Conservation (phyloP, 1,140 invertebrate genomes). For the Camponotus pennsylvanicus region DNA sequence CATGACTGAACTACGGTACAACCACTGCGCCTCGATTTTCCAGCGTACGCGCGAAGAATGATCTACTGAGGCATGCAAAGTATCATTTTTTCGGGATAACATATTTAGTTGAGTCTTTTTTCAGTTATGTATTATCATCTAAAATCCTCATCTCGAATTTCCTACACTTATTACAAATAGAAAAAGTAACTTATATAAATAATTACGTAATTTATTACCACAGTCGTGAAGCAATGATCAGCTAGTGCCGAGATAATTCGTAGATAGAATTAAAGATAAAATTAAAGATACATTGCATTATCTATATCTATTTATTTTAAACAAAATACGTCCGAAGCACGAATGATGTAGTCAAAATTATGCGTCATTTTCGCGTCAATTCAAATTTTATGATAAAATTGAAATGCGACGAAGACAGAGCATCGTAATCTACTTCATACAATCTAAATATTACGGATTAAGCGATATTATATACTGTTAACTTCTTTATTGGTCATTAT, state of each 20-base stretch:
- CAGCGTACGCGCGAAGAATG: slow-evolving; percentile 43
- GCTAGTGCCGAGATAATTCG: no score
- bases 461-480: slow-evolving; percentile 2
- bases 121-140: neutral
- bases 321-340: neutral
- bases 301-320: no score
- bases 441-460: slow-evolving; percentile 20
- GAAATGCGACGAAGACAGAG: neutral
- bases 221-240: no score
- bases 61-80: neutral
- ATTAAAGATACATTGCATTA: no score
- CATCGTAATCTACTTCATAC: slow-evolving; percentile 28
- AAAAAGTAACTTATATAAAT: neutral
- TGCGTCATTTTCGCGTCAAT: neutral
- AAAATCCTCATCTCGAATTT: no score
- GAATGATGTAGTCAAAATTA: neutral
- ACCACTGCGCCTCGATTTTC: slow-evolving; percentile 33
- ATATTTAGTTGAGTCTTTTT: slow-evolving; percentile 19
- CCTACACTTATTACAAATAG: neutral
- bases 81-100: slow-evolving; percentile 4
- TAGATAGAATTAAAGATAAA: no score
- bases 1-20: slow-evolving; percentile 26
- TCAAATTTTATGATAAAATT: slow-evolving; percentile 3
- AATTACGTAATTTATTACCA: no score
- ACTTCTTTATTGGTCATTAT: slow-evolving; percentile 17